Evolutionary conservation across 2,888 invertebrate species (phyloP).

Genomic region (Aleiodes testaceus): DNA sequence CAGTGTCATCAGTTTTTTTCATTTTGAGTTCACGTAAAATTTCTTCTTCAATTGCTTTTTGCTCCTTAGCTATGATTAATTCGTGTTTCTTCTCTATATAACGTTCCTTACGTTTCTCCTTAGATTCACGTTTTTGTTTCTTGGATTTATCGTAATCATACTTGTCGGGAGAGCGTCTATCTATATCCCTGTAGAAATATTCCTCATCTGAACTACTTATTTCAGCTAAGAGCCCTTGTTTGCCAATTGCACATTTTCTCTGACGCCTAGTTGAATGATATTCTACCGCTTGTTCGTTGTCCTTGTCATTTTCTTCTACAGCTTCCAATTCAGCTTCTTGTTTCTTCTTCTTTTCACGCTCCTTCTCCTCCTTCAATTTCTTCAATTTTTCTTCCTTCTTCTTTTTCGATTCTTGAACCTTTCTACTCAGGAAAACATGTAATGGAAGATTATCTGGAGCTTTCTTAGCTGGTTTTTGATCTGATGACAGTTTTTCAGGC

Average conservation of each 20-base stretch:
- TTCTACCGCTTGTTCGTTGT: constrained; percentile 60
- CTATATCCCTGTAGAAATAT: constrained; percentile 53
- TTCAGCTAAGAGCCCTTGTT: constrained; percentile 85
- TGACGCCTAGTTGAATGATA: constrained; percentile 73
- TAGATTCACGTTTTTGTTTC: constrained; percentile 66
- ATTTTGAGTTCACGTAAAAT: constrained; percentile 68
- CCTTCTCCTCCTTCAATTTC: constrained; percentile 58
- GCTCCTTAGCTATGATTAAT: constrained; percentile 70
- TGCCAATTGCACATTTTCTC: constrained; percentile 85
- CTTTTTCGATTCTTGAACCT: constrained; percentile 69
- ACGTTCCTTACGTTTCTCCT: constrained; percentile 68
- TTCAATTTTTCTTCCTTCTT: constrained; percentile 64
- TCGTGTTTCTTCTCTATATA: constrained; percentile 70
- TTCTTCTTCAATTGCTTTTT: constrained; percentile 70
- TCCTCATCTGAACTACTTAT: constrained; percentile 74
- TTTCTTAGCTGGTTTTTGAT: constrained; percentile 64
- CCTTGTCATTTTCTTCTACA: constrained; percentile 55
- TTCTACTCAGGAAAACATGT: constrained; percentile 67
- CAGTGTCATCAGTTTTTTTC: constrained; percentile 56
- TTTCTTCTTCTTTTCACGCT: constrained; percentile 62
- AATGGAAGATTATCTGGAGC: constrained; percentile 68
- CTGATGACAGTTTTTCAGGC: constrained; percentile 70
- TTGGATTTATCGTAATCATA: constrained; percentile 59
- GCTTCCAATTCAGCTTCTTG: constrained; percentile 60
- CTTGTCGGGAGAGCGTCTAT: constrained; percentile 51